Evolutionary conservation across 2,888 invertebrate genomes (phyloP), one percentile per base, ranked within the genome.

Genomic region (Cyclophora punctaria): DNA sequence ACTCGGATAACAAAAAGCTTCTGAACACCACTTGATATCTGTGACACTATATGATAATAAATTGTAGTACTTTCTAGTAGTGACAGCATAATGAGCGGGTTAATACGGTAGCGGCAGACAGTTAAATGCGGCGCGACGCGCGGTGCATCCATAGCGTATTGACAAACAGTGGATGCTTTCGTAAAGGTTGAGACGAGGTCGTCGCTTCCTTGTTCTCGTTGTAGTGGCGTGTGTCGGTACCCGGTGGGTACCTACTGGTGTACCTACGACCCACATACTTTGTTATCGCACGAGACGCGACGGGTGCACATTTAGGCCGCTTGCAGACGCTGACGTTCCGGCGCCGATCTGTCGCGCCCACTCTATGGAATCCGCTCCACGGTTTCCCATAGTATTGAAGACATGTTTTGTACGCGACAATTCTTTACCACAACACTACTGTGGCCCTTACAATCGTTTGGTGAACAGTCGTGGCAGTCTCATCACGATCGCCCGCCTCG

Each of bases 401-500:
- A 20, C 20, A 20, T 20, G 20, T 20, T 20, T 20, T 20, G 20
- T 20, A 20, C 20, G 20, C 20, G 20, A 20, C 20, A 20, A 20
- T 20, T 20, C 20, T 20, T 20, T 20, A 20, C 20, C 20, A 20
- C 20, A 20, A 20, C 20, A 20, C 20, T 20, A 20, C 20, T 20
- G 20, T 20, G 20, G 20, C 20, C 20, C 20, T 20, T 75, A 66
- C 77, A 82, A 82, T 69, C 71, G 75, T 68, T 67, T 66, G 66
- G 67, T 45, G 41, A 58, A 53, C 37, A 53, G 63, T 63, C 49
- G 49, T 59, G 57, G 64, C 67, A 72, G 66, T 69, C 71, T 58
- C 67, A 70, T 73, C 70, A 75, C 71, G 69, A 57, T 64, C 66
- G 63, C 60, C 69, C 51, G 57, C 68, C 62, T 73, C 69, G 72